These are phyloP conservation scores for Sycophaga agraensis DNA, from an alignment of 1,140 invertebrate species.

Conservation along the genomic window DNA sequence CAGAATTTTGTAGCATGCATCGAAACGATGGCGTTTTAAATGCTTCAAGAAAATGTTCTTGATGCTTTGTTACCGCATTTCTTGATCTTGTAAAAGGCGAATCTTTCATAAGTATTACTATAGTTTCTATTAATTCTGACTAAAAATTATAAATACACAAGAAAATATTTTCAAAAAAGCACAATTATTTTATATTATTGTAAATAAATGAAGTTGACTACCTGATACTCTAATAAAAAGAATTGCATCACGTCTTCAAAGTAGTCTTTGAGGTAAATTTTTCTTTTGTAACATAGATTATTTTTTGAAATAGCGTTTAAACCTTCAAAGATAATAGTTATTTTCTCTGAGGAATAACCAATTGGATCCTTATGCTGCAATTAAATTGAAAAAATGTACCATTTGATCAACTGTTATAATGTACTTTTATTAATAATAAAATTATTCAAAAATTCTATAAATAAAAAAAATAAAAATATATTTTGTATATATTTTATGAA, in stretches of 20 bases:
- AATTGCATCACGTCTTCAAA: conserved; percentile 38
- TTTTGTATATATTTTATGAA: not conserved
- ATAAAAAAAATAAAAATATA: not conserved
- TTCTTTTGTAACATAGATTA: not conserved
- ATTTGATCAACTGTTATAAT: too few species aligned
- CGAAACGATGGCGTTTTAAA: conserved; percentile 40
- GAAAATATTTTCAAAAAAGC: too few species aligned
- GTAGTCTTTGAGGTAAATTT: conserved; percentile 29
- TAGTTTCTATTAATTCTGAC: not conserved
- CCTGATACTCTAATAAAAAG: conserved; percentile 33
- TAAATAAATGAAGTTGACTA: not conserved
- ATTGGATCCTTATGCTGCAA: not conserved
- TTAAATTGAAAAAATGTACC: not conserved
- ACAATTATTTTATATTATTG: too few species aligned
- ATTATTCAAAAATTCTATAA: not conserved
- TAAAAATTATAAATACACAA: conserved; percentile 7
- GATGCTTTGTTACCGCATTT: too few species aligned
- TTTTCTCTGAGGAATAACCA: not conserved
- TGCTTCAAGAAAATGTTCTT: conserved; percentile 24
- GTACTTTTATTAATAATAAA: not conserved
- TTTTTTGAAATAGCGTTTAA: not conserved
- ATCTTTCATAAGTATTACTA: too few species aligned
- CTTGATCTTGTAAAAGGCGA: too few species aligned
- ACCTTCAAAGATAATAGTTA: conserved; percentile 1
- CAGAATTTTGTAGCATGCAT: conserved; percentile 37